These are phyloP conservation scores for Drosophila borborema DNA, from an alignment of 2,888 invertebrate genomes.

Conservation along the genomic window DNA sequence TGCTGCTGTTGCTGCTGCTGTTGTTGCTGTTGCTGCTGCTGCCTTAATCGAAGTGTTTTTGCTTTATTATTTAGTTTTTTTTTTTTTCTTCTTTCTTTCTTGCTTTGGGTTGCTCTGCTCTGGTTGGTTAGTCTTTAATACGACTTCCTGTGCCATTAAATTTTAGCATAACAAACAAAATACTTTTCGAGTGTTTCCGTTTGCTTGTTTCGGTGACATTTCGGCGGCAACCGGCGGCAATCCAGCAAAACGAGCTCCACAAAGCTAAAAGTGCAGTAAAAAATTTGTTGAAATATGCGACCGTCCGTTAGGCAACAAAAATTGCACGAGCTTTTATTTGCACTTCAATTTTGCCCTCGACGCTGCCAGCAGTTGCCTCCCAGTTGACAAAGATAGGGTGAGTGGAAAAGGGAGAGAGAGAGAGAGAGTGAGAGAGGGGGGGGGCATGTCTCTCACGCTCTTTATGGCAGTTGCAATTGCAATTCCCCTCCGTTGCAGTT, in stretches of 20 bases:
- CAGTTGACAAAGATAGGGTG: no score
- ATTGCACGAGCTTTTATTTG: constrained; percentile 75
- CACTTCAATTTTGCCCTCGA: constrained; percentile 78
- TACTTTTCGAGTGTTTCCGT: constrained; percentile 79
- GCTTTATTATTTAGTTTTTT: constrained; percentile 21
- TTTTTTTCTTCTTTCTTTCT: constrained; percentile 7
- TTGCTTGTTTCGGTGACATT: constrained; percentile 78
- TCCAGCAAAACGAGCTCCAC: constrained; percentile 33
- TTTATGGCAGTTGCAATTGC: constrained; percentile 80
- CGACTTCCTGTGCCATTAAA: constrained; percentile 77
- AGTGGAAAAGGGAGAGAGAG: constrained; percentile 7
- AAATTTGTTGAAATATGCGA: constrained; percentile 80
- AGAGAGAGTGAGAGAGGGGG: not conserved
- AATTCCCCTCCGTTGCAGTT: constrained; percentile 76
- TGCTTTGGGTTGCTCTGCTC: constrained; percentile 13
- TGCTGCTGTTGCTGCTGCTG: constrained; percentile 12
- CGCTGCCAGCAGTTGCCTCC: constrained; percentile 28
- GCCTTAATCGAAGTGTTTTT: constrained; percentile 25
- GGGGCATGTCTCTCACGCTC: constrained; percentile 43
- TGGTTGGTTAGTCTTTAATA: constrained; percentile 64
- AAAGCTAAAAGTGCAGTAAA: constrained; percentile 76
- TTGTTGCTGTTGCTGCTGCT: not conserved
- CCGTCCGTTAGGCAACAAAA: constrained; percentile 45
- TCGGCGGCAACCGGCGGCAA: constrained; percentile 41
- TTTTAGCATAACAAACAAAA: constrained; percentile 81